A percentile compares a stretch with the other conserved stretches of the same genome.
phyloP scores from a whole-genome alignment of 1,140 invertebrate genomes.

The Pseudoatta argentina region DNA sequence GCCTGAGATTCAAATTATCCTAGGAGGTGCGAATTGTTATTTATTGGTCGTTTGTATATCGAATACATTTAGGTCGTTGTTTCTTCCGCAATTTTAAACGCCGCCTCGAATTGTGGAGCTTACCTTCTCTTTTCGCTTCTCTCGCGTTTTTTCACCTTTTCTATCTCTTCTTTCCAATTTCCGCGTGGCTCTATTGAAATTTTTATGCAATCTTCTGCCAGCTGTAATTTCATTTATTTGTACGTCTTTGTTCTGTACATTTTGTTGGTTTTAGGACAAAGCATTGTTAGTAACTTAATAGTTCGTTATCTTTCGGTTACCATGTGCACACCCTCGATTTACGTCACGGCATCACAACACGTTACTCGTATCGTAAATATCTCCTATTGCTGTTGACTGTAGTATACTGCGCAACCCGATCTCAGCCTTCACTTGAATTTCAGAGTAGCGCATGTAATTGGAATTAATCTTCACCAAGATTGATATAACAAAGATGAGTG shows the following conservation, averaged over 20 bases:
- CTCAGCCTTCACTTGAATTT: constrained; percentile 62
- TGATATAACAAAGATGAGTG: constrained; percentile 67
- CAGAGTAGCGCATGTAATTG: constrained; percentile 62
- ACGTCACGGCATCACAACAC: constrained; percentile 14
- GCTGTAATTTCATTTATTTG: constrained; percentile 21
- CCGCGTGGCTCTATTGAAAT: constrained; percentile 32
- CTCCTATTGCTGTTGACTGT: constrained; percentile 33
- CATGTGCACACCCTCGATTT: constrained; percentile 16
- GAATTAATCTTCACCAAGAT: constrained; percentile 64
- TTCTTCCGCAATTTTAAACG: constrained; percentile 48
- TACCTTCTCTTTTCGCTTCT: not conserved
- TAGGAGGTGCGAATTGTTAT: constrained; percentile 55
- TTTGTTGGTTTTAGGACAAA: not conserved
- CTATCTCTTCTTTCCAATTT: not conserved
- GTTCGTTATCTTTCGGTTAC: constrained; percentile 28
- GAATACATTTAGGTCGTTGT: constrained; percentile 46
- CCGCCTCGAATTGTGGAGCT: not conserved
- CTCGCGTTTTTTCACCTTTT: not conserved
- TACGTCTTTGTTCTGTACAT: constrained; percentile 8
- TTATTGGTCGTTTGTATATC: constrained; percentile 40
- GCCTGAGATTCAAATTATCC: constrained; percentile 57
- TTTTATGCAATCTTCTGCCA: constrained; percentile 46
- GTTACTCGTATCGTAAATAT: constrained; percentile 37
- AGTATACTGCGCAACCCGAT: constrained; percentile 35
- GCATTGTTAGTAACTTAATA: not conserved